Evolutionary conservation across 2,113 vertebrate genomes (phyloP).

Genomic region (Pygoscelis adeliae): DNA sequence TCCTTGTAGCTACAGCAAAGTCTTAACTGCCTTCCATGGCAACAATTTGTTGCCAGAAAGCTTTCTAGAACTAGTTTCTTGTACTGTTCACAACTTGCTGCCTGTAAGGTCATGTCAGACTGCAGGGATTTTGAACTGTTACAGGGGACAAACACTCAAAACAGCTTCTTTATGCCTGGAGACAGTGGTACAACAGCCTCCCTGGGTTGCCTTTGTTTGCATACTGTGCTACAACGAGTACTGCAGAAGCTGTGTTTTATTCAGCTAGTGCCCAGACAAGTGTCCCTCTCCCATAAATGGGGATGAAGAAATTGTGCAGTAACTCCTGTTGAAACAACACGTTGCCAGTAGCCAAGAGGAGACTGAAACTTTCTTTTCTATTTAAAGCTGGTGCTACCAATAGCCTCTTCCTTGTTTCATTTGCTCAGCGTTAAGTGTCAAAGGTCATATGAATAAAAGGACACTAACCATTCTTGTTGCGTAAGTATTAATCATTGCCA

Average conservation of each 20-base stretch:
- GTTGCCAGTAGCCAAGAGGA: neutral
- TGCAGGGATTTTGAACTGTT: neutral
- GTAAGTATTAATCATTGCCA: neutral
- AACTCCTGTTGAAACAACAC: neutral
- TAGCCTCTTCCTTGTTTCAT: neutral
- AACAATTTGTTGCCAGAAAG: neutral
- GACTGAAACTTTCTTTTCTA: neutral
- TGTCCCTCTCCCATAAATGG: neutral
- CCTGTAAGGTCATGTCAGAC: neutral
- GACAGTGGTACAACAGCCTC: neutral
- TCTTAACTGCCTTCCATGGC: neutral
- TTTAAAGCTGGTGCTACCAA: neutral
- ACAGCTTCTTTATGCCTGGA: neutral
- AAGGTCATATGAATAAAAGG: neutral
- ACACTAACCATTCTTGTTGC: neutral
- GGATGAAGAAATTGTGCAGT: neutral
- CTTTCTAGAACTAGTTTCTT: neutral
- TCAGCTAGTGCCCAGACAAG: neutral
- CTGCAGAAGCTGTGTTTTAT: neutral
- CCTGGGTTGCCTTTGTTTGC: neutral
- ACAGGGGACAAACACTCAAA: neutral
- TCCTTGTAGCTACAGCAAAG: neutral
- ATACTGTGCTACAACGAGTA: neutral
- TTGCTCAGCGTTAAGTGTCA: neutral
- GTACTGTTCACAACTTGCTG: neutral